Evolutionary conservation across 2,113 vertebrate species (phyloP).

Genomic region (Prunella fulvescens): DNA sequence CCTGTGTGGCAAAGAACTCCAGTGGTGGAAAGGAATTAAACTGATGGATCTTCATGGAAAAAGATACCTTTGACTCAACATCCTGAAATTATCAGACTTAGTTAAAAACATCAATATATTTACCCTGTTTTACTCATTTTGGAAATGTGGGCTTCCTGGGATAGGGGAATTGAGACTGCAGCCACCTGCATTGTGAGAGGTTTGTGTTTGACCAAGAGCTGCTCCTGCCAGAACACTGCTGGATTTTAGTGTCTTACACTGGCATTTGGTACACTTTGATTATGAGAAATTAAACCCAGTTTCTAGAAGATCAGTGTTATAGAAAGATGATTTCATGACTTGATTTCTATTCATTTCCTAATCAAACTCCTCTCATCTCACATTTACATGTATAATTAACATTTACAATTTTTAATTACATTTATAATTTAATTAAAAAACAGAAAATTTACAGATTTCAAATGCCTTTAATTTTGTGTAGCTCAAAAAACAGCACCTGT

Average conservation of each 20-base stretch:
- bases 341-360: neutral
- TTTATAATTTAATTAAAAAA: neutral
- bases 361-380: accelerated
- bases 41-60: neutral
- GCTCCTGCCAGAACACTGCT: conserved; percentile 80
- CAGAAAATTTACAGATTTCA: neutral
- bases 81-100: neutral
- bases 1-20: neutral
- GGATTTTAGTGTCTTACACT: conserved; percentile 79
- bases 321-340: neutral
- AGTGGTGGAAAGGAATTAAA: neutral
- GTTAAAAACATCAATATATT: neutral
- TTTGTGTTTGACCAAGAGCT: conserved; percentile 83
- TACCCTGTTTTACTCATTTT: neutral
- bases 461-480: conserved; percentile 8
- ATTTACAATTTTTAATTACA: neutral
- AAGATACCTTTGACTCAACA: neutral
- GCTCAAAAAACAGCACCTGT: conserved; percentile 40
- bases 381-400: neutral
- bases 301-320: neutral
- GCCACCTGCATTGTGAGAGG: conserved; percentile 72
- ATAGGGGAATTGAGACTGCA: conserved; percentile 63
- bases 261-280: conserved; percentile 48
- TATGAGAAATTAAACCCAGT: neutral
- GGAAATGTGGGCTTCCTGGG: conserved; percentile 37